Base-by-base conservation (phyloP, 2,113 vertebrate species). In the Spea multiplicata region DNA sequence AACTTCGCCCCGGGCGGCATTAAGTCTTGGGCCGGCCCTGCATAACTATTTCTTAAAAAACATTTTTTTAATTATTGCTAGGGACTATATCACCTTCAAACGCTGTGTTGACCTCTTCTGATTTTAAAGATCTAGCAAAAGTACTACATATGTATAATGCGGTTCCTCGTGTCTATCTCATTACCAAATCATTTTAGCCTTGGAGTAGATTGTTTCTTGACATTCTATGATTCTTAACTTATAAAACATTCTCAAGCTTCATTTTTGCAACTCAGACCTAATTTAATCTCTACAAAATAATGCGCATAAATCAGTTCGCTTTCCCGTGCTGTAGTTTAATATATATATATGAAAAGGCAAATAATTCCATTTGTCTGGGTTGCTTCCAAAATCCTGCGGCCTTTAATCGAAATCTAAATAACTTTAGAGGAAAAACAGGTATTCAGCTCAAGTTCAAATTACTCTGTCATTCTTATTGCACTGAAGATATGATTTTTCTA, bases 261-360 rank as follows among this genome's bases (percentile, higher is more conserved):
- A 86, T 83, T 86, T 86, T 88, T 84, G 84, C 81, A 86, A 84
- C 84, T 88, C 81, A 86, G 87, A 90, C 85, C 86, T 91, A 90
- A 91, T 91, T 93, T 89, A 86, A 88, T 87, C 90, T 88, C 89
- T 86, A 89, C 91, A 91, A 90, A 87, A 90, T 92, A 92, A 92
- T 84, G 83, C 88, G 84, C 90, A 90, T 91, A 89, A 90, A 92
- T 90, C 89, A 90, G 85, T 89, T 88, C 86, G 86, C 84, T 90
- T 91, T 47, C 89, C 85, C 87, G 86, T 86, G 86, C 89, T 88
- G 75, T 84, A 88, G 73, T 87, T 85, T 83, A 85, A 87, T 90
- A 89, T 87, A 91, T 87, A 91, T 73, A 73, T 88, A 85, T 87
- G 85, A 89, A 84, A 84, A 88, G 88, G 84, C 87, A 84, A 87